These are phyloP conservation scores for Drosophila orena DNA, from an alignment of 1,140 invertebrate species.

Conservation along the genomic window DNA sequence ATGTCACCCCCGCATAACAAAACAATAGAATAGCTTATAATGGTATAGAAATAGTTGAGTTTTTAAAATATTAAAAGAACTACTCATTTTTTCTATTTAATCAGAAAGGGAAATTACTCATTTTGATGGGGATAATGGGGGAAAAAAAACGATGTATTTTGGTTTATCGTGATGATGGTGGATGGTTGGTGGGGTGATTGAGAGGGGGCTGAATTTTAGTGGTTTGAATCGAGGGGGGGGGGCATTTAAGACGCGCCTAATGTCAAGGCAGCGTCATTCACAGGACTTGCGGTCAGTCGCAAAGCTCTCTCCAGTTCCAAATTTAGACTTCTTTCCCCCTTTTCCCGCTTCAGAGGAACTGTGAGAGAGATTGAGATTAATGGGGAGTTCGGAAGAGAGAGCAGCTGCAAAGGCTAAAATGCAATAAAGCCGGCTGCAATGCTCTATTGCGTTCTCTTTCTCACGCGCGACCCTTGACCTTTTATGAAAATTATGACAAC, in stretches of 20 bases:
- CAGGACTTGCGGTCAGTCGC: constrained; percentile 18
- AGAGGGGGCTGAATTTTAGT: background rate
- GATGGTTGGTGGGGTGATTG: too few relatives aligned
- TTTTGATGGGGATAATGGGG: too few relatives aligned
- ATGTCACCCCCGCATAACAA: constrained; percentile 23
- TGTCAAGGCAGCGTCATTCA: constrained; percentile 50
- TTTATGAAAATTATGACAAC: constrained; percentile 72
- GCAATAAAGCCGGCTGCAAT: constrained; percentile 60
- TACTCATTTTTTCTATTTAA: too few relatives aligned
- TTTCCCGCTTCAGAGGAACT: background rate
- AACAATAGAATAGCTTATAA: background rate
- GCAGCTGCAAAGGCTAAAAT: constrained; percentile 29
- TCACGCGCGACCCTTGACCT: constrained; percentile 69
- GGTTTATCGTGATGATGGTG: too few relatives aligned
- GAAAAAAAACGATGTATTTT: too few relatives aligned
- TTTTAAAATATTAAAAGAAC: too few relatives aligned
- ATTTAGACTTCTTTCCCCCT: background rate
- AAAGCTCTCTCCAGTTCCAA: constrained; percentile 23
- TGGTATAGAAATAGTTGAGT: too few relatives aligned
- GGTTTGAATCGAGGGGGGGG: constrained; percentile 7
- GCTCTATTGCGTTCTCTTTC: background rate
- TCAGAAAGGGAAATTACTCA: too few relatives aligned
- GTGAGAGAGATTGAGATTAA: background rate
- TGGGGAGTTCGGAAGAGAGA: constrained; percentile 10
- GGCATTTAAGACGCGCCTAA: constrained; percentile 32